phyloP scores from a whole-genome alignment of 2,797 vertebrate species.

The Typhlichthys eigenmanni region DNA sequence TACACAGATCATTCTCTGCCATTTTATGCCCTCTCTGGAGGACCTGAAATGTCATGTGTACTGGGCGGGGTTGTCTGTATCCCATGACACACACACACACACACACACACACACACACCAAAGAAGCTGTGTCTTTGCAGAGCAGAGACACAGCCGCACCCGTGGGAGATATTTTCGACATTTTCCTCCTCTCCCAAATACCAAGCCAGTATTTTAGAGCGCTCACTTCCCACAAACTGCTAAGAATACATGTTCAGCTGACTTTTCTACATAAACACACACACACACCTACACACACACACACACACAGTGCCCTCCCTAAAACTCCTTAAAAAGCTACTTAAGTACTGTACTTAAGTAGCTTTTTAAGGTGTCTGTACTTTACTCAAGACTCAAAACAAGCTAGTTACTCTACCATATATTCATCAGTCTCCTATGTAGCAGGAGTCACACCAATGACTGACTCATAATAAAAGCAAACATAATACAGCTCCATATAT shows the following conservation, averaged over 20 bases:
- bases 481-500: too few species aligned
- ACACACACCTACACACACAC: background rate
- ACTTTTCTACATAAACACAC: constrained; percentile 21
- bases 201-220: constrained; percentile 48
- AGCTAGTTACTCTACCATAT: too few species aligned
- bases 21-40: constrained; percentile 32
- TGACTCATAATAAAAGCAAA: too few species aligned
- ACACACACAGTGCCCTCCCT: background rate
- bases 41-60: constrained; percentile 55
- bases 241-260: constrained; percentile 29
- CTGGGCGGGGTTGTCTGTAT: constrained; percentile 49
- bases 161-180: constrained; percentile 60
- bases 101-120: constrained; percentile 42
- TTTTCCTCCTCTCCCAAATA: constrained; percentile 48
- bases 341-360: too few species aligned
- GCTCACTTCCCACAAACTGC: constrained; percentile 37
- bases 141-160: constrained; percentile 56
- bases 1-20: constrained; percentile 46
- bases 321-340: too few species aligned
- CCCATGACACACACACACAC: constrained; percentile 20
- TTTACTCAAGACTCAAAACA: too few species aligned
- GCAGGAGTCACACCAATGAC: too few species aligned
- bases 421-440: too few species aligned
- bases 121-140: constrained; percentile 38
- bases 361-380: too few species aligned